Evolutionary conservation across 2,888 invertebrate genomes (phyloP).

Genomic region (Liopterus haemorrhoidalis): DNA sequence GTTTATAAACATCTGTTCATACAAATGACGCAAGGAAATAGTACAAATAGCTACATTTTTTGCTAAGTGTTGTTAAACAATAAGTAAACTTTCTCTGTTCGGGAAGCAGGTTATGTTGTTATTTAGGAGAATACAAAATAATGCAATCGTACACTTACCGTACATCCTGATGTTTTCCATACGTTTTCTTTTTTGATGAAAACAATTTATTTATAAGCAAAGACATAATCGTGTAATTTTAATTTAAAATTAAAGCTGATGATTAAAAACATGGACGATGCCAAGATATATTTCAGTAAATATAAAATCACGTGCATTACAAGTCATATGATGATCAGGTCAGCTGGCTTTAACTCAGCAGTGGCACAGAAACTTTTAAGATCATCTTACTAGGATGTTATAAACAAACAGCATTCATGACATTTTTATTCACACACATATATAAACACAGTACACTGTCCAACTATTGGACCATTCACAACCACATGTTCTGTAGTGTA

Average conservation of each 20-base stretch:
- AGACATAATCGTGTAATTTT: no score
- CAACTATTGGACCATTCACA: no score
- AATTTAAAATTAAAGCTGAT: no score
- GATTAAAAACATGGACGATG: slow-evolving; percentile 26
- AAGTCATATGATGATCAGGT: slow-evolving; percentile 41
- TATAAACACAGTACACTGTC: slow-evolving; percentile 13
- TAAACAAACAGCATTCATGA: slow-evolving; percentile 28
- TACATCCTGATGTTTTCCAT: slow-evolving; percentile 51
- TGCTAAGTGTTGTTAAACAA: no score
- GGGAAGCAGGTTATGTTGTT: slow-evolving; percentile 9
- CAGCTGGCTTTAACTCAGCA: slow-evolving; percentile 33
- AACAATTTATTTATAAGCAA: slow-evolving; percentile 65
- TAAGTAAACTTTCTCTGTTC: no score
- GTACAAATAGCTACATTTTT: no score
- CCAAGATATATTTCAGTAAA: slow-evolving; percentile 39
- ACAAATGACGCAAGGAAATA: no score
- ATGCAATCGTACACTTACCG: no score
- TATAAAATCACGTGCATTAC: slow-evolving; percentile 42
- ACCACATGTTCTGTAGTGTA: no score
- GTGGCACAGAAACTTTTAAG: slow-evolving; percentile 34
- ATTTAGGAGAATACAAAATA: slow-evolving; percentile 40
- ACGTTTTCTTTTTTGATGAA: slow-evolving; percentile 53
- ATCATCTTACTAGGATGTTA: slow-evolving; percentile 23
- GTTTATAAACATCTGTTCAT: no score
- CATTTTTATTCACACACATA: slow-evolving; percentile 21